Conservation (phyloP, 2,797 vertebrate genomes). For the Capromys pilorides region DNA sequence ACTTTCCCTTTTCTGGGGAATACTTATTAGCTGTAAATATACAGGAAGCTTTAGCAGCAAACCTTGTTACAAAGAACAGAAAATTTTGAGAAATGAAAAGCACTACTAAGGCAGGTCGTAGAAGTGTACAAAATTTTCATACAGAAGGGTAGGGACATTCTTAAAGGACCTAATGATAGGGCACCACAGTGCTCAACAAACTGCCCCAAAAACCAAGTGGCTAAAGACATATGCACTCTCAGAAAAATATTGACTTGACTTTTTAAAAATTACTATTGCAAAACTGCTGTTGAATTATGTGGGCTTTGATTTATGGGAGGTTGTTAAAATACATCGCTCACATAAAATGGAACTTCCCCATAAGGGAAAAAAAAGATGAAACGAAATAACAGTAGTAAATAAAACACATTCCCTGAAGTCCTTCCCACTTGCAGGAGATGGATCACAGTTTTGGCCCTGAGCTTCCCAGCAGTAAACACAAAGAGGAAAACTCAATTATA, state of each 20-base stretch:
- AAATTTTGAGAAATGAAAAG: background rate
- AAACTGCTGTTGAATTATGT: conserved; percentile 26
- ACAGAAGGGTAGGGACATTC: background rate
- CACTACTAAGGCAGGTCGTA: background rate
- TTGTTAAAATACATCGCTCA: conserved; percentile 62
- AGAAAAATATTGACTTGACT: conserved; percentile 29
- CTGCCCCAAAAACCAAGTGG: background rate
- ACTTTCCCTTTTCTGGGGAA: rapidly evolving
- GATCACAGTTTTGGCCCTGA: background rate
- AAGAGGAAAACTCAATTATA: conserved; percentile 61
- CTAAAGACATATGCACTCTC: background rate
- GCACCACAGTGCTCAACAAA: background rate
- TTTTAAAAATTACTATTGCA: conserved; percentile 1
- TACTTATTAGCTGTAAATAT: background rate
- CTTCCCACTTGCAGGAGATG: background rate
- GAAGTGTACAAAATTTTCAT: background rate
- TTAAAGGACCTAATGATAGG: background rate
- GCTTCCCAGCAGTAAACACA: conserved; percentile 60
- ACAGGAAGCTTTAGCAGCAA: background rate
- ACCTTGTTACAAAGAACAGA: background rate
- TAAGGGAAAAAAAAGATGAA: conserved; percentile 28
- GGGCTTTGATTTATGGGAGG: conserved; percentile 44
- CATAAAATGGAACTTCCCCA: conserved; percentile 64
- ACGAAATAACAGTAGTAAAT: conserved; percentile 57
- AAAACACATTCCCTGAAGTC: background rate